Evolutionary conservation across 2,113 vertebrate genomes (phyloP).

Genomic region (Camelus dromedarius): DNA sequence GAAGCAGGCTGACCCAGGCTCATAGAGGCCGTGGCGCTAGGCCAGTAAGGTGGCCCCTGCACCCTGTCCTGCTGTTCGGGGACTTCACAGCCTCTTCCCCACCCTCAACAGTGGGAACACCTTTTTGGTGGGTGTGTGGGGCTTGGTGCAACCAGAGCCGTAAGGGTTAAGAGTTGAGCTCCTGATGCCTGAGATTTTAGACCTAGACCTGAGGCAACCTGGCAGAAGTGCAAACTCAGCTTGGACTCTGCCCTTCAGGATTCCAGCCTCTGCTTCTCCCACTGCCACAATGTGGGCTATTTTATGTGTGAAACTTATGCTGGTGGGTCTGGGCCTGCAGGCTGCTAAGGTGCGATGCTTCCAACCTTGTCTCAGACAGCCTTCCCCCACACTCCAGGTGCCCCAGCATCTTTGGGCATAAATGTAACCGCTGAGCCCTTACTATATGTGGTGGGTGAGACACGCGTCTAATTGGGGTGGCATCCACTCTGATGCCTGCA

Average conservation of each 20-base stretch:
- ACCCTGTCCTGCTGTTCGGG: neutral
- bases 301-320: slow-evolving; percentile 4
- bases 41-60: neutral
- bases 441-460: neutral
- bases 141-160: neutral
- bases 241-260: neutral
- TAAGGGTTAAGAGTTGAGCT: neutral
- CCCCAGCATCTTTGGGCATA: neutral
- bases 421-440: neutral
- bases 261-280: neutral
- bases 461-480: neutral
- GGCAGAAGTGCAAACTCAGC: neutral
- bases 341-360: neutral
- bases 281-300: neutral
- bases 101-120: neutral
- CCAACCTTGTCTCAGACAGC: neutral
- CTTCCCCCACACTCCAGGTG: neutral
- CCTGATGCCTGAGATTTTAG: accelerated
- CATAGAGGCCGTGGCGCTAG: neutral
- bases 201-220: neutral
- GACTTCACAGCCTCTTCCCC: neutral
- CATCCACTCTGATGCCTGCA: neutral
- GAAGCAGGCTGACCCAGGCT: neutral
- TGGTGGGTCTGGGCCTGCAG: neutral
- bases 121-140: neutral